A percentile compares a stretch with the other conserved stretches of the same genome.
Evolutionary conservation across 2,888 invertebrate genomes (phyloP).

Genomic region (Belgica antarctica): DNA sequence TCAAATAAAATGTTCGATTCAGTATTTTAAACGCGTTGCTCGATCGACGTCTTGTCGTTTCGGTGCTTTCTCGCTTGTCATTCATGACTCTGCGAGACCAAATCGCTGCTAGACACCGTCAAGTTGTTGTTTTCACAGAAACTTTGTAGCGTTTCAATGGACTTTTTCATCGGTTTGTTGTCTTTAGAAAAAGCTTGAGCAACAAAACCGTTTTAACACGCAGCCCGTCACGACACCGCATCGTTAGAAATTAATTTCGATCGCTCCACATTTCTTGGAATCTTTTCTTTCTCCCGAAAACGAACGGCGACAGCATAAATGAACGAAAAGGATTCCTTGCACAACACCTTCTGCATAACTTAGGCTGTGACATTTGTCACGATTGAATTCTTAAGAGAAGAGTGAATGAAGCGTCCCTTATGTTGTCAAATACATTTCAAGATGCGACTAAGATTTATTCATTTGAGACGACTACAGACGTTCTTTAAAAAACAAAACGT

Average conservation of each 20-base stretch:
- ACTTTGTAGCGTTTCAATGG: constrained; percentile 2
- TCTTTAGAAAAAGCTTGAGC: neutral
- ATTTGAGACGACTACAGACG: too few species aligned
- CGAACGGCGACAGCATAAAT: too few species aligned
- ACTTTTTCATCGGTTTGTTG: neutral
- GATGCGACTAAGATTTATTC: neutral
- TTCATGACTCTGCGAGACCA: neutral
- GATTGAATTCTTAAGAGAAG: too few species aligned
- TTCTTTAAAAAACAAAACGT: too few species aligned
- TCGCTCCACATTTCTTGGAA: neutral
- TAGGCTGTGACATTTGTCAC: neutral
- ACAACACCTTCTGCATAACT: neutral
- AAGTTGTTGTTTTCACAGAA: constrained; percentile 23
- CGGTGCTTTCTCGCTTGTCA: neutral
- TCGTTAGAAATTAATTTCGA: constrained; percentile 16
- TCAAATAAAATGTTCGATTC: neutral
- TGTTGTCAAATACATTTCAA: constrained; percentile 27
- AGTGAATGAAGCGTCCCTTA: neutral
- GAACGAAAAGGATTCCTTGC: neutral
- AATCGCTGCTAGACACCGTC: constrained; percentile 14
- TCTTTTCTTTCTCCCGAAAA: neutral
- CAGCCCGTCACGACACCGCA: neutral
- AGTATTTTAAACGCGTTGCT: constrained; percentile 3
- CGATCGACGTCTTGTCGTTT: neutral
- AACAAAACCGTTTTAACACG: neutral